These are phyloP conservation scores for Myripristis murdjan DNA, from an alignment of 2,797 vertebrate genomes.

Conservation along the genomic window DNA sequence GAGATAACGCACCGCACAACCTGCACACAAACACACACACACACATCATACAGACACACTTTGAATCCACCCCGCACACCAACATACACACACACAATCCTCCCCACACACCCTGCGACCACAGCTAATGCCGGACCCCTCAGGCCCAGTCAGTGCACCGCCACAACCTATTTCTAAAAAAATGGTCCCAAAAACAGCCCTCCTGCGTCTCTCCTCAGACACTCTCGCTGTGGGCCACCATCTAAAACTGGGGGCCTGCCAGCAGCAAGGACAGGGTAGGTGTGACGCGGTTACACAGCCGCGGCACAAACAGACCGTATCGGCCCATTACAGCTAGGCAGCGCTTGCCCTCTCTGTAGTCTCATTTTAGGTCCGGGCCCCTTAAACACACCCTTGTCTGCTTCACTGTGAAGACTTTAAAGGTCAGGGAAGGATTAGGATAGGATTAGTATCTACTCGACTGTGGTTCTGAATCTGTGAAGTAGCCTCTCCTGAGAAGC, in stretches of 20 bases:
- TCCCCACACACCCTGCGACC: conserved; percentile 19
- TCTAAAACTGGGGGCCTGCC: conserved; percentile 62
- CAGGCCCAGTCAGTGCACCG: conserved; percentile 49
- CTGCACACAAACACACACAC: not conserved
- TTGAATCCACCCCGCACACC: conserved; percentile 15
- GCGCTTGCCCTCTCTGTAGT: conserved; percentile 10
- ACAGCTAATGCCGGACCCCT: conserved; percentile 45
- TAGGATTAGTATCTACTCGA: conserved; percentile 24
- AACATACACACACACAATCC: not conserved
- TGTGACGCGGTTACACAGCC: conserved; percentile 48
- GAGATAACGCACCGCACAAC: conserved; percentile 27
- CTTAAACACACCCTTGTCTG: conserved; percentile 35
- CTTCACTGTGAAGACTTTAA: conserved; percentile 38
- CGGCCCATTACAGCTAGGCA: conserved; percentile 30
- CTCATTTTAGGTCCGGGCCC: conserved; percentile 23
- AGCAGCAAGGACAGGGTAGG: conserved; percentile 56
- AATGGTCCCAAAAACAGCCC: conserved; percentile 35
- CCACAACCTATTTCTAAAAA: conserved; percentile 49
- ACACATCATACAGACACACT: conserved; percentile 12
- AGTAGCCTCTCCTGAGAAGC: conserved; percentile 13
- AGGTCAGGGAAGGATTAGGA: conserved; percentile 40
- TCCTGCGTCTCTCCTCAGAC: conserved; percentile 19
- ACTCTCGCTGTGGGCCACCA: conserved; percentile 40
- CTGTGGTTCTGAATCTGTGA: conserved; percentile 22
- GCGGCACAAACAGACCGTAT: conserved; percentile 44